Evolutionary conservation across 2,888 invertebrate genomes (phyloP).

Genomic region (Aromia moschata): DNA sequence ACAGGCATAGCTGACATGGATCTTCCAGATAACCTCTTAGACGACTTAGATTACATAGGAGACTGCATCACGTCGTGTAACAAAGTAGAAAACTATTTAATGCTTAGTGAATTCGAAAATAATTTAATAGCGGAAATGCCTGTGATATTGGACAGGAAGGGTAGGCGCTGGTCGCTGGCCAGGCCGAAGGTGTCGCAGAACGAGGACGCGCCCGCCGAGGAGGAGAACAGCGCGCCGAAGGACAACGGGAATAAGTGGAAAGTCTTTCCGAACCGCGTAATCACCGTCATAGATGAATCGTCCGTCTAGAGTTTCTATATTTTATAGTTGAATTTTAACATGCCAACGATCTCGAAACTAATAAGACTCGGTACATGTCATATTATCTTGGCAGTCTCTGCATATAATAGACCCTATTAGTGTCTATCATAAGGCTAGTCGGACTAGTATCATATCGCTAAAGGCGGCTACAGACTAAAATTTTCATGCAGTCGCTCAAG

Average conservation of each 20-base stretch:
- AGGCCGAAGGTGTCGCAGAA: conserved; percentile 64
- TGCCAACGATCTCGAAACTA: conserved; percentile 41
- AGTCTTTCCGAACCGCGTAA: conserved; percentile 69
- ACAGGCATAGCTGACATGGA: conserved; percentile 82
- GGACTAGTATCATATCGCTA: no score
- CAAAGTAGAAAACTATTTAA: conserved; percentile 86
- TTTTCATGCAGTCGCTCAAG: no score
- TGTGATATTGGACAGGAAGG: conserved; percentile 75
- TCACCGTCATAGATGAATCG: conserved; percentile 82
- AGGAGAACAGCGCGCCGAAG: conserved; percentile 63
- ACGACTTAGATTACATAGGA: conserved; percentile 81
- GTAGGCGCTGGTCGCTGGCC: conserved; percentile 77
- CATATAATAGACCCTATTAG: no score
- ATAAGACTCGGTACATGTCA: no score
- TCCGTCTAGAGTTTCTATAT: conserved; percentile 63
- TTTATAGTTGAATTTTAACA: conserved; percentile 29
- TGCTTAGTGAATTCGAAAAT: conserved; percentile 88
- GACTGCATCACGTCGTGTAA: conserved; percentile 87
- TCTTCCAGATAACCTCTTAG: conserved; percentile 80
- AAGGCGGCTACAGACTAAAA: no score
- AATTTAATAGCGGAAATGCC: conserved; percentile 83
- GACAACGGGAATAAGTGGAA: conserved; percentile 58
- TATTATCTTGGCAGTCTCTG: no score
- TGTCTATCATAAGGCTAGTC: no score
- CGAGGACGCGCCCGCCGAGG: conserved; percentile 64